Evolutionary conservation across 1,140 invertebrate genomes (phyloP), one percentile per base, ranked within the genome.

Genomic region (Atta colombica): DNA sequence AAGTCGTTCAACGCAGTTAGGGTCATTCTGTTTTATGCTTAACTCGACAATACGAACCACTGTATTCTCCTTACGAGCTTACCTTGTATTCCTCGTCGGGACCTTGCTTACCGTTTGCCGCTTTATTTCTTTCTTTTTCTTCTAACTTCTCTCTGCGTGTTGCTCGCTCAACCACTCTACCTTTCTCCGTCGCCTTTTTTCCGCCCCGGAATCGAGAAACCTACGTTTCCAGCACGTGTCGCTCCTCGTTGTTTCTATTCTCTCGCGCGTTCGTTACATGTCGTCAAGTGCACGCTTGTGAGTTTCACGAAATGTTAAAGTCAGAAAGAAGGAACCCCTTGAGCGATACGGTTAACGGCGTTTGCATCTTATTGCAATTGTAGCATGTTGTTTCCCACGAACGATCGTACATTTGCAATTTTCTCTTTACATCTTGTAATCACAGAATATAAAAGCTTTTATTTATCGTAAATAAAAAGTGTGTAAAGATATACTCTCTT

Each of bases 41-140:
- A 89, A 89, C 53, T 61, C 75, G 84, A 74, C 84, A 84, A 89
- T 89, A 89, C 87, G 88, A 89, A 84, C 77, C 66, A 77, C 87
- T 81, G 88, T 80, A 81, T 68, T 63, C 45, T 61, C n/a, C 5
- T 0, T 2, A 18, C 51, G 58, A 72, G 72, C 65, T 85, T 88
- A 86, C 66, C 61, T 49, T 39, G 75, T 77, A 58, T 77, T 84
- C 69, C 75, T 61, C 51, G 31, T 60, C n/a, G 71, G 71, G 65
- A 78, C 75, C 88, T 78, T 69, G 78, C 71, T 89, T 68, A 53
- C 75, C 60, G 35, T 53, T 71, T 61, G 55, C 63, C 69, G n/a
- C 61, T 87, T 90, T 82, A 71, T 77, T 88, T 71, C 58, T 51
- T 68, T 85, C 72, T 72, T 45, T 35, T 31, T 5, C 6, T 18